Evolutionary conservation across 1,140 invertebrate genomes (phyloP), one percentile per base, ranked within the genome.

Genomic region (Drosophila suzukii): DNA sequence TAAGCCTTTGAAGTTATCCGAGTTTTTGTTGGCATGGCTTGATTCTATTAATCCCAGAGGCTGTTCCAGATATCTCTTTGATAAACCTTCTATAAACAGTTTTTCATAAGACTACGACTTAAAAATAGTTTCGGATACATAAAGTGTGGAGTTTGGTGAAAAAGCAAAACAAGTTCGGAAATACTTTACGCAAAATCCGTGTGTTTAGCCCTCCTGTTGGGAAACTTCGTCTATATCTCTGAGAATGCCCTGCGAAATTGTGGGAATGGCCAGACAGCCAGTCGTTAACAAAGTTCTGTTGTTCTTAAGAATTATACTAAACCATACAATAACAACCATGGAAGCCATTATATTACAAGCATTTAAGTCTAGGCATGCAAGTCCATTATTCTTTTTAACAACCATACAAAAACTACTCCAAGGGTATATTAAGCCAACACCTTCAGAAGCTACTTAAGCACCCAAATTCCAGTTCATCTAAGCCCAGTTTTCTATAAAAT

Each of bases 181-280:
- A 82, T 75, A 86, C 78, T 58, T 81, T 78, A 86, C 79, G 57
- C 38, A 46, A 71, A 65, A 61, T 53, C 59, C 60, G 41, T 73
- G 67, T 27, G 63, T 70, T 49, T 66, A 72, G 41, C 49, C 75
- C 43, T 86, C 76, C 61, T 67, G 56, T 24, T 41, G 56, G 41
- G 43, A 63, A 32, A 32, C 75, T 50, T 79, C 76, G 30, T 67
- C 38, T 59, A 67, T 51, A 66, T 90, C 86, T 58, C 86, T 75
- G 41, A 86, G 67, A 44, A 90, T 90, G 50, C 86, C 86, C 86
- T 90, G 82, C 58, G 54, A 78, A 75, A 50, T 67, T 57, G 20
- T 51, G 51, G 55, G 51, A 71, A 50, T 36, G 63, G 24, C 47
- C 39, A 58, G 51, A 58, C 50, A 47, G 57, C 51, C 51, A 71